These are phyloP conservation scores for Limnephilus rhombicus DNA, from an alignment of 2,888 invertebrate species.

Conservation along the genomic window DNA sequence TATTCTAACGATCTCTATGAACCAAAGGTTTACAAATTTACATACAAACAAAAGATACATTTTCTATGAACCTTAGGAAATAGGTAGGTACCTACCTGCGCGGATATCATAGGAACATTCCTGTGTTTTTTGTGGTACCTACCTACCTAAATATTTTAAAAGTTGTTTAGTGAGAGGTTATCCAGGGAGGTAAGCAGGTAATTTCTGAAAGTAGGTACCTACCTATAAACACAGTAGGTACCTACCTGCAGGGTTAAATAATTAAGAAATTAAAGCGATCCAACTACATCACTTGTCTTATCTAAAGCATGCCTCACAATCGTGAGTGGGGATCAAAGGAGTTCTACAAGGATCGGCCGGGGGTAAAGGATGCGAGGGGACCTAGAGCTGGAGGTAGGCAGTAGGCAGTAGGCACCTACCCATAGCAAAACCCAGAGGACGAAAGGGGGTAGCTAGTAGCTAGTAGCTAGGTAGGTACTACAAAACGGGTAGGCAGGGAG, in stretches of 20 bases:
- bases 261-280: not conserved
- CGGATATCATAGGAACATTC: not conserved
- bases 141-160: no score
- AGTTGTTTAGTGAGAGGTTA: no score
- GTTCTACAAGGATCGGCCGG: constrained; percentile 49
- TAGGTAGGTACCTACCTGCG: no score
- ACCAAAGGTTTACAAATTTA: no score
- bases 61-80: no score
- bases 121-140: not conserved
- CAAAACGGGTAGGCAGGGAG: not conserved
- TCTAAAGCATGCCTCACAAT: constrained; percentile 66
- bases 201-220: not conserved
- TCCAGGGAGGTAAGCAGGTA: not conserved
- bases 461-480: not conserved
- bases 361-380: constrained; percentile 42
- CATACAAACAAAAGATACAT: no score
- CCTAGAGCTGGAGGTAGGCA: constrained; percentile 26
- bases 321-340: constrained; percentile 66
- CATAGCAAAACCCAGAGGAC: constrained; percentile 46
- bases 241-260: not conserved
- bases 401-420: not conserved
- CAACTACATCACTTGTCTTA: constrained; percentile 60
- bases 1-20: no score
- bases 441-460: constrained; percentile 12
- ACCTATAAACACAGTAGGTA: not conserved